phyloP scores from a whole-genome alignment of 2,797 vertebrate species.

The Xiphorhynchus erythropygius region DNA sequence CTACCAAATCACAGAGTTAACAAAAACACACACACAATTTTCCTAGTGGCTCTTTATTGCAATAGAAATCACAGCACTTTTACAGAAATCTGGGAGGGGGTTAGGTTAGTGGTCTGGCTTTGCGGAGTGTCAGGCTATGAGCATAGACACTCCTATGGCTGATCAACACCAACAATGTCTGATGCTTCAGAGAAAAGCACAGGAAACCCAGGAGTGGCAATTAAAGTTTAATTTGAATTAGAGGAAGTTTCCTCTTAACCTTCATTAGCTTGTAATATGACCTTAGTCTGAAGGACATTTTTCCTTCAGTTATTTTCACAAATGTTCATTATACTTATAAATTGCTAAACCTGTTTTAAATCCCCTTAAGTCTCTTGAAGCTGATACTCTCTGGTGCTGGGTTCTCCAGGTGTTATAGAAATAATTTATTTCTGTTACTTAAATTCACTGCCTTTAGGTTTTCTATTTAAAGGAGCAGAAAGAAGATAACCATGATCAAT shows the following conservation, averaged over 20 bases:
- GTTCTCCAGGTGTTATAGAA: neutral
- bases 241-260: slow-evolving; percentile 42
- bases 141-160: neutral
- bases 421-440: neutral
- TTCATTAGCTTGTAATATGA: neutral
- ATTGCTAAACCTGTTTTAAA: neutral
- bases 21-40: neutral
- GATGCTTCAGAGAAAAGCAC: neutral
- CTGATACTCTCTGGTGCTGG: neutral
- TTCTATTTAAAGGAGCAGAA: neutral
- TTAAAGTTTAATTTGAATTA: slow-evolving; percentile 23
- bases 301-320: slow-evolving; percentile 1
- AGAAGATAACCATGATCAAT: neutral
- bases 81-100: neutral
- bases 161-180: neutral
- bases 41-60: neutral
- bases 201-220: slow-evolving; percentile 8
- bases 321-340: slow-evolving; percentile 10
- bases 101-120: neutral
- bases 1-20: neutral
- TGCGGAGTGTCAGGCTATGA: neutral
- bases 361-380: neutral
- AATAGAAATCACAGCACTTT: neutral
- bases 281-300: neutral
- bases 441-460: neutral